A percentile compares a stretch with the other conserved stretches of the same genome.
Conservation (phyloP, 2,888 invertebrate species). For the Hedya salicella region DNA sequence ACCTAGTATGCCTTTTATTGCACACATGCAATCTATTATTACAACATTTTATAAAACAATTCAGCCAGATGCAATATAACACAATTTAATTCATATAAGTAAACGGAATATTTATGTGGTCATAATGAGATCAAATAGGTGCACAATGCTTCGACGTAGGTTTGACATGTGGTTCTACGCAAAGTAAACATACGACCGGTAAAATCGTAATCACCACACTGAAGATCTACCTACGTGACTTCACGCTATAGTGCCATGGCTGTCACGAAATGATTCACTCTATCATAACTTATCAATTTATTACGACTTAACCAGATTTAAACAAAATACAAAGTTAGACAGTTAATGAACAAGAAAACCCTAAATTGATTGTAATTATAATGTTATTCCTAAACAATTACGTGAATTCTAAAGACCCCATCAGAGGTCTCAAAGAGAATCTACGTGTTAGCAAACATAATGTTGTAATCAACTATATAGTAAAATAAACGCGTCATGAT, state of each 20-base stretch:
- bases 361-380: slow-evolving; percentile 12
- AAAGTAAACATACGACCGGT: slow-evolving; percentile 32
- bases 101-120: neutral
- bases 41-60: too few species aligned
- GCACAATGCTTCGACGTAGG: neutral
- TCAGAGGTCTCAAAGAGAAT: slow-evolving; percentile 41
- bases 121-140: neutral
- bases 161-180: neutral
- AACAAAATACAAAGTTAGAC: neutral
- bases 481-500: neutral
- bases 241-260: slow-evolving; percentile 59
- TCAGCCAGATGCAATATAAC: too few species aligned
- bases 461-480: neutral
- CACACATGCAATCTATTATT: too few species aligned
- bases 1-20: too few species aligned
- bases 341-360: neutral
- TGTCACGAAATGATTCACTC: slow-evolving; percentile 50
- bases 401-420: slow-evolving; percentile 40
- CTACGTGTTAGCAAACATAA: slow-evolving; percentile 26
- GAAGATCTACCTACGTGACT: slow-evolving; percentile 68
- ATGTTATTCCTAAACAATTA: slow-evolving; percentile 42
- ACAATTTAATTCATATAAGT: neutral
- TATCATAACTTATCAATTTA: slow-evolving; percentile 40
- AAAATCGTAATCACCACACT: slow-evolving; percentile 11
- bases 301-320: neutral